These are phyloP conservation scores for Andrena minutula DNA, from an alignment of 2,888 invertebrate genomes.

Conservation along the genomic window DNA sequence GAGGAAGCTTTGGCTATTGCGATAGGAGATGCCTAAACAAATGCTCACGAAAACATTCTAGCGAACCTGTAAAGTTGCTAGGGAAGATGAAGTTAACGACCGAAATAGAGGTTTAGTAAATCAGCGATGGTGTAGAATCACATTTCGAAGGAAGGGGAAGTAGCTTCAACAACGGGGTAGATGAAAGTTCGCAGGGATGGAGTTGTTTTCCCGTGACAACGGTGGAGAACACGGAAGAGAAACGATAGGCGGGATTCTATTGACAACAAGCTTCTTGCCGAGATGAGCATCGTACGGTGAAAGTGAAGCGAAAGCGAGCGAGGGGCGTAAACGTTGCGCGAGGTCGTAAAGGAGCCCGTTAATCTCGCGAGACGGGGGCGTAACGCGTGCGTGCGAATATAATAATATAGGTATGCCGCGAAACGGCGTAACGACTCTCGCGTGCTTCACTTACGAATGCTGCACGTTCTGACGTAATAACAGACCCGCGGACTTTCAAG, in stretches of 20 bases:
- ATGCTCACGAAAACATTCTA: too few species aligned
- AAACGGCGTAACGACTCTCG: conserved; percentile 31
- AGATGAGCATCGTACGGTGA: conserved; percentile 71
- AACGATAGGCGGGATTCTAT: conserved; percentile 18
- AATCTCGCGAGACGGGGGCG: conserved; percentile 53
- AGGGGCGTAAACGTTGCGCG: conserved; percentile 60
- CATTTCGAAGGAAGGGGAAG: too few species aligned
- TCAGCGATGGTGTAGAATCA: too few species aligned
- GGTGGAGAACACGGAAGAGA: conserved; percentile 12
- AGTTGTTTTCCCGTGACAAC: neutral
- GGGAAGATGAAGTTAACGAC: too few species aligned
- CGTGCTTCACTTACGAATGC: conserved; percentile 26
- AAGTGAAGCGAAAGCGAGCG: conserved; percentile 70
- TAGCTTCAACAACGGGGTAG: too few species aligned
- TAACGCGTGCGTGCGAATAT: conserved; percentile 47
- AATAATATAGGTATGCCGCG: conserved; percentile 34
- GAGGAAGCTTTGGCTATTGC: too few species aligned
- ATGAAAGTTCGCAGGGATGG: neutral
- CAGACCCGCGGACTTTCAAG: conserved; percentile 19
- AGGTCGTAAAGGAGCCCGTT: conserved; percentile 47
- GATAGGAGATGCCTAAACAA: too few species aligned
- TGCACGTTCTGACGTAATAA: conserved; percentile 20
- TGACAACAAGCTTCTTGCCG: conserved; percentile 23
- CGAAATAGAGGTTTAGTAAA: too few species aligned
- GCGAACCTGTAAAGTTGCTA: too few species aligned